Evolutionary conservation across 2,797 vertebrate species (phyloP).

Genomic region (Neoniphon sammara): DNA sequence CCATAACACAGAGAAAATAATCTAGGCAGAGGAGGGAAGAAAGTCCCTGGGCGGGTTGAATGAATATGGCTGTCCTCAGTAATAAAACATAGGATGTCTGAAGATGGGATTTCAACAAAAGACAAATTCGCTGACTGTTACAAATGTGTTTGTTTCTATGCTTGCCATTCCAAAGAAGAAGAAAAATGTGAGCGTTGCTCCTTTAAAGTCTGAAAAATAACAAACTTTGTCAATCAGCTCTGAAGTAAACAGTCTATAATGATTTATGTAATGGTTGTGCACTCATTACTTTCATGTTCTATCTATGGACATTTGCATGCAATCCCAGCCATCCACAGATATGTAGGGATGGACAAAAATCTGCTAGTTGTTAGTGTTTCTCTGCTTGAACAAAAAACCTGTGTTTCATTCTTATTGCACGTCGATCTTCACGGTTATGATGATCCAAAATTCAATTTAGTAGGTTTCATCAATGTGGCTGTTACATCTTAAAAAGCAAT

Average conservation of each 20-base stretch:
- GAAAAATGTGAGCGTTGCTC: not conserved
- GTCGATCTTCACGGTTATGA: not conserved
- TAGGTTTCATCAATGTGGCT: too few species aligned
- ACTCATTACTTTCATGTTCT: slow-evolving; percentile 12
- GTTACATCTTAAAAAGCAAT: too few species aligned
- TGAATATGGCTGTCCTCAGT: slow-evolving; percentile 23
- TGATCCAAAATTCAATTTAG: too few species aligned
- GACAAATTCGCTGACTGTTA: slow-evolving; percentile 38
- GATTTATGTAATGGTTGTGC: not conserved
- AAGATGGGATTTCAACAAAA: slow-evolving; percentile 21
- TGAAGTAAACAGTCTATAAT: slow-evolving; percentile 7
- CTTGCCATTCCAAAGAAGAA: not conserved
- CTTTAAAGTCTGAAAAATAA: slow-evolving; percentile 16
- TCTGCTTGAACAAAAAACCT: not conserved
- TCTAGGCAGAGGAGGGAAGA: slow-evolving; percentile 34
- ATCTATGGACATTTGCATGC: not conserved
- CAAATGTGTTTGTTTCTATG: slow-evolving; percentile 27
- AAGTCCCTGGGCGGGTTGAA: slow-evolving; percentile 22
- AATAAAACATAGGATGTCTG: slow-evolving; percentile 39
- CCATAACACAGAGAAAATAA: slow-evolving; percentile 43
- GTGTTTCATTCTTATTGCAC: not conserved
- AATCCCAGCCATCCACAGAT: not conserved
- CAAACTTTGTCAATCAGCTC: slow-evolving; percentile 8
- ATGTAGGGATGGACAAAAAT: not conserved
- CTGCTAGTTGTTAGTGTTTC: slow-evolving; percentile 4